Conservation (phyloP, 2,888 invertebrate species). For the Rhorus exstirpatorius region DNA sequence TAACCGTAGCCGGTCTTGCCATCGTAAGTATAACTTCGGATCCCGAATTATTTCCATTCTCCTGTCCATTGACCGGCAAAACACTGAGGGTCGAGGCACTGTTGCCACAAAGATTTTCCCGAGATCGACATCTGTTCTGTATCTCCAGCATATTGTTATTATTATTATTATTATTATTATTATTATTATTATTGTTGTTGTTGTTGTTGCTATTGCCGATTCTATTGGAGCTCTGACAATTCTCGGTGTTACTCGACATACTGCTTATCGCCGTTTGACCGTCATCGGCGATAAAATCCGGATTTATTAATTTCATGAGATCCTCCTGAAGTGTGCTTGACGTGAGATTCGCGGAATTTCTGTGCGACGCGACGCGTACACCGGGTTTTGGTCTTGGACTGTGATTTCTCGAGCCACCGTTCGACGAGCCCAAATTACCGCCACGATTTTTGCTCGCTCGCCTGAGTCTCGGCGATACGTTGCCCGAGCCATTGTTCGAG, state of each 20-base stretch:
- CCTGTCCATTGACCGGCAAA: slow-evolving; percentile 80
- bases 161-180: slow-evolving; percentile 83
- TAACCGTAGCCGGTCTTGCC: slow-evolving; percentile 90
- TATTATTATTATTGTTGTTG: slow-evolving; percentile 83
- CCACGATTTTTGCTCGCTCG: slow-evolving; percentile 86
- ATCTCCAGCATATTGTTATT: slow-evolving; percentile 84
- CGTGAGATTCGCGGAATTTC: slow-evolving; percentile 89
- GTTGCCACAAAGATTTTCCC: slow-evolving; percentile 85
- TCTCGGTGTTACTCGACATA: slow-evolving; percentile 75
- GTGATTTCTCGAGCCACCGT: slow-evolving; percentile 88
- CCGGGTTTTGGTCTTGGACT: slow-evolving; percentile 89
- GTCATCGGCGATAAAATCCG: slow-evolving; percentile 88
- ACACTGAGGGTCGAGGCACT: slow-evolving; percentile 83
- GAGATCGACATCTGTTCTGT: slow-evolving; percentile 84
- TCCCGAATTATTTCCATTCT: slow-evolving; percentile 82
- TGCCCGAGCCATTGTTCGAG: slow-evolving; percentile 88
- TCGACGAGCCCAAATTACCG: slow-evolving; percentile 86
- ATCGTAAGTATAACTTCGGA: slow-evolving; percentile 89
- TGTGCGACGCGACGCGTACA: slow-evolving; percentile 87
- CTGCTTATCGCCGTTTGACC: slow-evolving; percentile 81
- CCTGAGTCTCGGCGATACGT: slow-evolving; percentile 87
- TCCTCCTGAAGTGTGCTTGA: slow-evolving; percentile 93
- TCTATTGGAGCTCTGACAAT: slow-evolving; percentile 79
- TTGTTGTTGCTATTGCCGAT: slow-evolving; percentile 83
- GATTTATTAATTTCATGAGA: slow-evolving; percentile 94